Base-by-base conservation (phyloP, 2,797 vertebrate genomes). In the Scomberomorus guttatus region DNA sequence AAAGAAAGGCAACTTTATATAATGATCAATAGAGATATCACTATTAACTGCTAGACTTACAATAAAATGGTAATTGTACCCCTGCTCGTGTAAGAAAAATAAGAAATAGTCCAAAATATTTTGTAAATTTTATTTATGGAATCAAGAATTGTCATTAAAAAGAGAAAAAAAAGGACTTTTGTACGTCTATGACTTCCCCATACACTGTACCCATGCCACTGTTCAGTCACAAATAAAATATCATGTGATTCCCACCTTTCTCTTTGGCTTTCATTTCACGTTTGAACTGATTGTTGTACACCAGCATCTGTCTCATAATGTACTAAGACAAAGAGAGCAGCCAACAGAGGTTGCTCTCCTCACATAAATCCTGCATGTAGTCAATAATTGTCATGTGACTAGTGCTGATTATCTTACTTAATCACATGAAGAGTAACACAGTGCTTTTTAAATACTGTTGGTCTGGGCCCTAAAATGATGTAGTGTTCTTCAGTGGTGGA, bases 51-150 rank as follows among this genome's bases (percentile, higher is more conserved):
- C 88, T 87, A 85, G 82, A 85, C 81, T 82, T 85, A 83, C 82
- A 83, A 85, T 84, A 81, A 86, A 87, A 86, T 32, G 64, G 80
- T 88, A 86, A 90, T 82, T 77, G 87, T 89, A 77, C 78, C 85
- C 89, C 82, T 83, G 85, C 79, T 91, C 56, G 80, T 90, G 81
- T 85, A 81, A 89, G 82, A 89, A 88, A 92, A 92, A 88, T 79
- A 79, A 87, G 77, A 87, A 90, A 90, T 86, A 82, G 86, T 90
- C 85, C 87, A 80, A 91, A 88, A 90, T 93, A 94, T 95, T 95
- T 94, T 94, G 92, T 93, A 91, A 80, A 92, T 91, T 93, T 94
- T 94, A 94, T 94, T 94, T 94, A 95, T 93, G 90, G 77, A 93
- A 88, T 83, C 82, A 85, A 88, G 90, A 93, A 82, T 83, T 86